phyloP scores from a whole-genome alignment of 2,888 invertebrate genomes.

The Drosophila nr. perissopoda region DNA sequence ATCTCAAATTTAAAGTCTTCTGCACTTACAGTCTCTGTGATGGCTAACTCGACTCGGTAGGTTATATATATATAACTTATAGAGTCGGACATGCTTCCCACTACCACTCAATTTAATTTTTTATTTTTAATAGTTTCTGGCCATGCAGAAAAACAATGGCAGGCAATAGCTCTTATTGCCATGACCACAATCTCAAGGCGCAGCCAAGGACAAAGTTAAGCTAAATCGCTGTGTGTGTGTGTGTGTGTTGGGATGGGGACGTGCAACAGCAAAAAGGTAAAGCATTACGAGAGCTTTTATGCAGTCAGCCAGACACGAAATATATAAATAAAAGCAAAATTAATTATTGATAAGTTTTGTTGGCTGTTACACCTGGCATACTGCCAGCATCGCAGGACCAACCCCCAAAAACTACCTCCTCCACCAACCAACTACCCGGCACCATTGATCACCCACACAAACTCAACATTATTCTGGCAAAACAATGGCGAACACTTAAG shows the following conservation, averaged over 20 bases:
- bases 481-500: slow-evolving; percentile 62
- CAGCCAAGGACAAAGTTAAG: slow-evolving; percentile 21
- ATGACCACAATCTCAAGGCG: slow-evolving; percentile 33
- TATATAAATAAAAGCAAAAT: slow-evolving; percentile 57
- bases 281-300: slow-evolving; percentile 47
- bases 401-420: neutral
- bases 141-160: slow-evolving; percentile 27
- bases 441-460: neutral
- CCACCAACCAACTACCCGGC: neutral
- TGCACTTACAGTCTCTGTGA: neutral
- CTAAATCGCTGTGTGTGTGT: neutral
- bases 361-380: slow-evolving; percentile 29
- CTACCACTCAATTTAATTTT: neutral
- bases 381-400: slow-evolving; percentile 27
- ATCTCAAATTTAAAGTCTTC: neutral
- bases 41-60: neutral
- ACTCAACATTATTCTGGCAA: slow-evolving; percentile 29
- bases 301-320: slow-evolving; percentile 33
- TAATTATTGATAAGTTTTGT: slow-evolving; percentile 67
- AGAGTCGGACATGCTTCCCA: neutral
- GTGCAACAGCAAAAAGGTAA: slow-evolving; percentile 19
- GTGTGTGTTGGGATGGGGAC: neutral
- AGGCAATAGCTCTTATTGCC: slow-evolving; percentile 53
- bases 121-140: neutral
- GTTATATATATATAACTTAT: neutral